Evolutionary conservation across 2,888 invertebrate genomes (phyloP), one percentile per base, ranked within the genome.

Genomic region (Synergus japonicus): DNA sequence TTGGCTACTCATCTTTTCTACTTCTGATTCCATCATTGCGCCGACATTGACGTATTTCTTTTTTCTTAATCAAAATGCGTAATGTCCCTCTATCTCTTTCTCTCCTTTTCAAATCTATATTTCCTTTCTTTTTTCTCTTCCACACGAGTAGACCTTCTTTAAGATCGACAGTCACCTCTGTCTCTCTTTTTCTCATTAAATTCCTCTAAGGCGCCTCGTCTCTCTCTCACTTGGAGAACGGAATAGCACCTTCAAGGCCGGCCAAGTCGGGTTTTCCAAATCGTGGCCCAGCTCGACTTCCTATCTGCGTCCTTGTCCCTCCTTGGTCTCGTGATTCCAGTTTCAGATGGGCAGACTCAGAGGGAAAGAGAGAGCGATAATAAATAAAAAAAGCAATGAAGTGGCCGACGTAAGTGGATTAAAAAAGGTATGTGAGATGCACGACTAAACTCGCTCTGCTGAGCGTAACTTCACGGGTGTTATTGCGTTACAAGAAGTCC

Each of bases 221-320:
- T 76, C 49, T 77, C 76, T 78, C 78, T 82, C 79, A 86, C 83
- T 82, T 79, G 84, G 82, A 85, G 86, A 85, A 85, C 82, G 85
- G 84, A 76, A 81, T 78, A 79, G 78, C 81, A 79, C 80, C 86
- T 84, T 88, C 89, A 91, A 91, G 90, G 91, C 89, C 91, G 89
- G 83, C 87, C 83, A 83, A 85, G 85, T 86, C 84, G 87, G 88
- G 88, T 89, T 91, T 91, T 90, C 90, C 89, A 90, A 91, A 90
- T 89, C 89, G 87, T 85, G 86, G 85, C 85, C 87, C 86, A 86
- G 79, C 85, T 84, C 84, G 78, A 90, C 90, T 91, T 91, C 90
- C 91, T 91, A 89, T 83, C 87, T 88, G 82, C 82, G 83, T 90
- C 90, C 84, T 86, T 76, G 80, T 90, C 85, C 64, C 79, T 65